phyloP scores from a whole-genome alignment of 2,888 invertebrate genomes.

The Lithosia quadra region DNA sequence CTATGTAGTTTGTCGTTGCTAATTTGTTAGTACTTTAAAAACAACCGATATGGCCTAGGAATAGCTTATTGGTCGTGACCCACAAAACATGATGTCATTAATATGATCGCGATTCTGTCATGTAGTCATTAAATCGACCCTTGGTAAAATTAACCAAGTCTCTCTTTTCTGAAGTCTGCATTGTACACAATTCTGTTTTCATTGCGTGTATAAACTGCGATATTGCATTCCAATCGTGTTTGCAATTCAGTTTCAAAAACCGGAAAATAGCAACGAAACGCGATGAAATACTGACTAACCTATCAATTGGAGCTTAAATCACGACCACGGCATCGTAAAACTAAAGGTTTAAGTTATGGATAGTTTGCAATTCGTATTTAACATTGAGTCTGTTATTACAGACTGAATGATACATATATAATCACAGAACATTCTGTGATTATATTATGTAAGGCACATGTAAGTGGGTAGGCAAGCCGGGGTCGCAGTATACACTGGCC shows the following conservation, averaged over 20 bases:
- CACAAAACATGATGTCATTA: no score
- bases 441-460: no score
- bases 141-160: not conserved
- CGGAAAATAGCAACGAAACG: not conserved
- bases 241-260: slow-evolving; percentile 3
- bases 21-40: no score
- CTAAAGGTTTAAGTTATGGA: not conserved
- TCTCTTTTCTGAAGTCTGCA: not conserved
- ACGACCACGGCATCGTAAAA: slow-evolving; percentile 2
- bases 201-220: slow-evolving; percentile 4
- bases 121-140: no score
- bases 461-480: no score
- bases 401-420: no score
- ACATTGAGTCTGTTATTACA: not conserved
- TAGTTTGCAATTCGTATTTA: not conserved
- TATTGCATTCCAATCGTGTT: slow-evolving; percentile 4
- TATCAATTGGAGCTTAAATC: slow-evolving; percentile 4
- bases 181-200: not conserved
- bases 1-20: no score
- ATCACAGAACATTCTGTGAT: no score
- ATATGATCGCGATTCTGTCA: no score
- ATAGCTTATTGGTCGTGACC: no score
- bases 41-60: not conserved
- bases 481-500: no score
- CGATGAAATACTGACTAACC: not conserved